Percentiles rank a stretch among this genome's conserved stretches.
phyloP scores from a whole-genome alignment of 2,888 invertebrate genomes.

The Trichopria drosophilae region DNA sequence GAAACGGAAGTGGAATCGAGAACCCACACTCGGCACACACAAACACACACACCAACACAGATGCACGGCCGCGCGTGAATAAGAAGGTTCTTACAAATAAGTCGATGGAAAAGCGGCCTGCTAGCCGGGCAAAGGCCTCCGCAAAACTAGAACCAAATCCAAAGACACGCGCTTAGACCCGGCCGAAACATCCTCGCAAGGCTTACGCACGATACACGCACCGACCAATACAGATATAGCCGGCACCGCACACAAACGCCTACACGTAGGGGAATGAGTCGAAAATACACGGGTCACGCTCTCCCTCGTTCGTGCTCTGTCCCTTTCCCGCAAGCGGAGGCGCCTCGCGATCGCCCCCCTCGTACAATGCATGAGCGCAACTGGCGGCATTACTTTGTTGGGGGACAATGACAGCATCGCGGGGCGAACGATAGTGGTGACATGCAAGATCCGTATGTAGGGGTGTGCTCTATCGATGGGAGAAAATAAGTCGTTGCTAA shows the following conservation, averaged over 20 bases:
- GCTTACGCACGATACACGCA: slow-evolving; percentile 10
- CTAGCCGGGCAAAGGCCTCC: slow-evolving; percentile 40
- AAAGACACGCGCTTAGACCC: slow-evolving; percentile 55
- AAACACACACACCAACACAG: too few species aligned
- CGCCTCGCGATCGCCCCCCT: slow-evolving; percentile 21
- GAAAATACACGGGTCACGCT: slow-evolving; percentile 22
- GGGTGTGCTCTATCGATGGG: too few species aligned
- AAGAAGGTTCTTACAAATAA: too few species aligned
- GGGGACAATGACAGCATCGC: too few species aligned
- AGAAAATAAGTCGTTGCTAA: too few species aligned
- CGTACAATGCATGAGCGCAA: not conserved
- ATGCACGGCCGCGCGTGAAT: too few species aligned
- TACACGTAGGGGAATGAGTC: slow-evolving; percentile 21
- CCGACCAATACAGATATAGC: not conserved
- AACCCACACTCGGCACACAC: too few species aligned
- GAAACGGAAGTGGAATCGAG: too few species aligned
- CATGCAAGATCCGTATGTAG: too few species aligned
- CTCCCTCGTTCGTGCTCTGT: slow-evolving; percentile 9
- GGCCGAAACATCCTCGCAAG: slow-evolving; percentile 38
- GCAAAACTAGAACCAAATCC: slow-evolving; percentile 55
- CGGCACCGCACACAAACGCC: slow-evolving; percentile 4
- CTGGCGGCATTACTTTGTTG: too few species aligned
- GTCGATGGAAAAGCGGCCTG: too few species aligned
- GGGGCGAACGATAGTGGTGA: too few species aligned
- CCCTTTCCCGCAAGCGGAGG: not conserved